Base-by-base conservation (phyloP, 2,797 vertebrate species). In the Gymnoscopelus microlampas region DNA sequence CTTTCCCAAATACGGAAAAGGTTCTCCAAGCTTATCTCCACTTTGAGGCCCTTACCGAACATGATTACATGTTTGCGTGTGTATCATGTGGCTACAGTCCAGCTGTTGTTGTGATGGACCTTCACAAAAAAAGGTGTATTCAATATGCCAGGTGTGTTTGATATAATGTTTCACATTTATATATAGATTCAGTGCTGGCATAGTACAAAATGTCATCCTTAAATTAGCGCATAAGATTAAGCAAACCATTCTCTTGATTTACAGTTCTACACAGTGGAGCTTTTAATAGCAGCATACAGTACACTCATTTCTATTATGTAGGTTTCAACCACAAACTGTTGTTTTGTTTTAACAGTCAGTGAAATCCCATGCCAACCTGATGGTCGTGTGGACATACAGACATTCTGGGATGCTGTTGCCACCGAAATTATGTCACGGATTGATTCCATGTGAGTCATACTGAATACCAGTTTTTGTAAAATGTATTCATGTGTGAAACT, bases 21-120 rank as follows among this genome's bases (percentile, higher is more conserved):
- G 32, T 75, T 5, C 55, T 75, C 14, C 55, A 75, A 12, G 66
- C 73, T 12, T 70, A 75, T 59, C 53, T 75, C 15, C 73, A 75
- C n/a, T 75, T 75, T 39, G 66, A 75, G n/a, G 66, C 73, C 3
- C 67, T 75, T 14, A 70, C 49, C 12, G 61, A 69, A 58, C 66
- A 75, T 56, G 61, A 75, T 3, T 65, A 75, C 61, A 64, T 60
- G 9, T 75, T 64, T 29, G 60, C 66, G 12, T 75, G 73, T 19
- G 48, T 53, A 10, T 35, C 61, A 5, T 75, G 66, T 26, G 61
- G 66, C 13, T 29, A 75, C 53, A 54, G 70, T 49, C 73, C 73
- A 39, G 59, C 72, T 2, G 72, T 74, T 2, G 72, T 74, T 3
- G 47, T 75, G 35, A 60, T 70, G 62, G 73, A 68, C 53, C 24